Percentiles rank a stretch among this genome's conserved stretches.
These are phyloP conservation scores for Eudyptes chrysolophus DNA, from an alignment of 2,113 vertebrate genomes.

Conservation along the genomic window DNA sequence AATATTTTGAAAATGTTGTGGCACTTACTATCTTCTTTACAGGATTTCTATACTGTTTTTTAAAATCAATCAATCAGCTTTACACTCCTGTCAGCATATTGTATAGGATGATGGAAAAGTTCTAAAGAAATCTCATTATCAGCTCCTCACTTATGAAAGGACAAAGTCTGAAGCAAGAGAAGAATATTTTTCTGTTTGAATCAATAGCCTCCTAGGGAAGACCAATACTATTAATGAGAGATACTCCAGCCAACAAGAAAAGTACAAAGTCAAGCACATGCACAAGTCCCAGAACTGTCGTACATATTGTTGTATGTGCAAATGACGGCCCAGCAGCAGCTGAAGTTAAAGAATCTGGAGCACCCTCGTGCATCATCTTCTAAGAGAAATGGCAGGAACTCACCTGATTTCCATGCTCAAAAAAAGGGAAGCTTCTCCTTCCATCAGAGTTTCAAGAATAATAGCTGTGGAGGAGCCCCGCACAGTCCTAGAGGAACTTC, in stretches of 20 bases:
- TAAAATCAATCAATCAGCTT: not conserved
- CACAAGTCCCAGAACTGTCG: not conserved
- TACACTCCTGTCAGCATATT: not conserved
- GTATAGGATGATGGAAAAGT: not conserved
- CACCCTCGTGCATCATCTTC: rapidly evolving
- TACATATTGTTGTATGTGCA: not conserved
- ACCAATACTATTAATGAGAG: not conserved
- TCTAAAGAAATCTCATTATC: not conserved
- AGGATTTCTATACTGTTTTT: not conserved
- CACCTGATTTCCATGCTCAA: not conserved
- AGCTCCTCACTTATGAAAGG: not conserved
- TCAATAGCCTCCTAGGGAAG: not conserved
- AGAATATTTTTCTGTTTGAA: not conserved
- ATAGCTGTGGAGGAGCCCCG: not conserved
- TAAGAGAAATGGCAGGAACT: not conserved
- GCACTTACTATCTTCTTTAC: not conserved
- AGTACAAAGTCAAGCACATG: not conserved
- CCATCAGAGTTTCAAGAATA: not conserved
- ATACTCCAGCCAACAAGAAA: not conserved
- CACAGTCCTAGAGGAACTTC: not conserved
- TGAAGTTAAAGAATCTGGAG: not conserved
- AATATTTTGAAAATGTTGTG: not conserved
- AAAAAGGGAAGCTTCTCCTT: not conserved
- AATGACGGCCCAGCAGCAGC: not conserved
- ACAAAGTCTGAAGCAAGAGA: not conserved